Percentiles rank a stretch among this genome's conserved stretches.
phyloP scores from a whole-genome alignment of 92 coral and sea anemone genomes.

The Porites rus region DNA sequence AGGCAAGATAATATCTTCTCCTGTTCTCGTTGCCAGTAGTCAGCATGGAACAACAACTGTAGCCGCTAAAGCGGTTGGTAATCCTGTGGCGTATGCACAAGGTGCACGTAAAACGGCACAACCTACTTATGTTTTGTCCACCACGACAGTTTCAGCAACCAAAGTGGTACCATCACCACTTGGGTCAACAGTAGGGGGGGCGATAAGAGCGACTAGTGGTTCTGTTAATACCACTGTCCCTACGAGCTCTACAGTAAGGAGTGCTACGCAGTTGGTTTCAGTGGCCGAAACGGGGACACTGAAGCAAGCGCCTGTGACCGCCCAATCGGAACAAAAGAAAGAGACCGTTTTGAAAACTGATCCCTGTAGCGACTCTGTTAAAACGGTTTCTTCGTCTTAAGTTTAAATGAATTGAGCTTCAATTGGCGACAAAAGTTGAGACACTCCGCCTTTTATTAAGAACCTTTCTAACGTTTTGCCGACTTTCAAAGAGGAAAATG shows the following conservation, averaged over 20 bases:
- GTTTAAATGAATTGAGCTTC: neutral
- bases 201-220: neutral
- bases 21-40: neutral
- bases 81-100: conserved; percentile 27
- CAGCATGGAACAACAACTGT: conserved; percentile 2
- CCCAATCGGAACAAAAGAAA: conserved; percentile 1
- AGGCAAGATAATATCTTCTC: conserved; percentile 4
- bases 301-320: neutral
- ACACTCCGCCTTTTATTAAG: too few relatives aligned
- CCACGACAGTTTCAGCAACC: conserved; percentile 26
- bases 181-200: neutral
- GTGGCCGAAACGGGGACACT: neutral
- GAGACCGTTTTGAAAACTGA: neutral
- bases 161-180: conserved; percentile 13
- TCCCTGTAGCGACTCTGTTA: neutral
- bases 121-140: neutral
- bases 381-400: neutral
- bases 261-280: neutral
- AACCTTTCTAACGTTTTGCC: too few relatives aligned
- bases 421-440: neutral
- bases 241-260: neutral
- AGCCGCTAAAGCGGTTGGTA: conserved; percentile 4
- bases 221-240: neutral
- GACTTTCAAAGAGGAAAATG: too few relatives aligned
- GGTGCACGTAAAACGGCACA: neutral